These are phyloP conservation scores for Pardosa pseudoannulata DNA, from an alignment of 2,888 invertebrate species.

Conservation along the genomic window DNA sequence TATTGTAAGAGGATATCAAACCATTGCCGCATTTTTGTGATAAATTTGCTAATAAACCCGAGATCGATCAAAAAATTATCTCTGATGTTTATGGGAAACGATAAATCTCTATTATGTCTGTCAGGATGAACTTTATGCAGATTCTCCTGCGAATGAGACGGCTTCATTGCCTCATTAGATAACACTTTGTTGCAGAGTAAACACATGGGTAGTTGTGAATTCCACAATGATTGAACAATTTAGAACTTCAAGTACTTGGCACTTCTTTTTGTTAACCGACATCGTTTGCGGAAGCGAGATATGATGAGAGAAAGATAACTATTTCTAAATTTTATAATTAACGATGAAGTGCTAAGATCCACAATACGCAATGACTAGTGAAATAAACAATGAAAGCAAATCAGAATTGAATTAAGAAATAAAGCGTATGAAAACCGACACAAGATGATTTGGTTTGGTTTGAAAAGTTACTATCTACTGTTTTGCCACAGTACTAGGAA, in stretches of 20 bases:
- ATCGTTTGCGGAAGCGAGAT: too few species aligned
- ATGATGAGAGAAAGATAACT: too few species aligned
- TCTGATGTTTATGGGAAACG: neutral
- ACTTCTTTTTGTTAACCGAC: too few species aligned
- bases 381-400: too few species aligned
- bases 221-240: neutral
- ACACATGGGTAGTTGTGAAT: neutral
- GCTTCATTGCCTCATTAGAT: neutral
- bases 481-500: too few species aligned
- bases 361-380: too few species aligned
- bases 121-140: neutral
- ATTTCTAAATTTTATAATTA: too few species aligned
- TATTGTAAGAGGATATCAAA: constrained; percentile 20
- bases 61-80: neutral
- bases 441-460: too few species aligned
- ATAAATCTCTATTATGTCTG: neutral
- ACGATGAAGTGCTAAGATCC: too few species aligned
- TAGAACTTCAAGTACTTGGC: neutral
- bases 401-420: too few species aligned
- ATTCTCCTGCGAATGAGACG: neutral
- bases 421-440: too few species aligned
- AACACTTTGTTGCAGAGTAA: neutral
- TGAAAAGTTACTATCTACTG: too few species aligned
- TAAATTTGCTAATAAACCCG: constrained; percentile 12
- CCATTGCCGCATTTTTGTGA: constrained; percentile 10